Conservation (phyloP, 2,113 vertebrate species). For the Arenaria interpres region DNA sequence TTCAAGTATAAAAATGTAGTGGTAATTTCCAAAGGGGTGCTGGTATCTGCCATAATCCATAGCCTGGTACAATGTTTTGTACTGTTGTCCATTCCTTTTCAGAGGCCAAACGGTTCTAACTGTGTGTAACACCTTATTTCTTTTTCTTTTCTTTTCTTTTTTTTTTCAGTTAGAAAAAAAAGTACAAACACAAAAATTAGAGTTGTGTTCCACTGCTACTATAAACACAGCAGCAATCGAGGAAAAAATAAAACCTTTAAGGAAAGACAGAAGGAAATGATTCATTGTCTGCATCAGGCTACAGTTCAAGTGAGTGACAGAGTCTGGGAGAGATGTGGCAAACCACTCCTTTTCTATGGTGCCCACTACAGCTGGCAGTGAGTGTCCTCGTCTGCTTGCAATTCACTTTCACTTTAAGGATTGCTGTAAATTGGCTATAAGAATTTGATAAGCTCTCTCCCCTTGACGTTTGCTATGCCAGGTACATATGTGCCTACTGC, state of each 20-base stretch:
- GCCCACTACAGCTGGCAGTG: not conserved
- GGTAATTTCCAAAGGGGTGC: not conserved
- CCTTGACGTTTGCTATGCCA: not conserved
- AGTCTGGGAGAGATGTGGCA: not conserved
- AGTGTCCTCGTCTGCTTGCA: not conserved
- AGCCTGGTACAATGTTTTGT: not conserved
- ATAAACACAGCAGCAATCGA: not conserved
- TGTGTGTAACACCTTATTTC: not conserved
- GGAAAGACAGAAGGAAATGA: not conserved
- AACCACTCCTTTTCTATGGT: not conserved
- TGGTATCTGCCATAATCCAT: not conserved
- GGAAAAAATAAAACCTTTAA: not conserved
- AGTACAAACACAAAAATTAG: not conserved
- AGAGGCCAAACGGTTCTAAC: not conserved
- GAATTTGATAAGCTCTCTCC: not conserved
- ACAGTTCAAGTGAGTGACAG: not conserved
- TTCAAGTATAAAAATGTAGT: not conserved
- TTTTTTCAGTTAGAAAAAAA: slow-evolving; percentile 14
- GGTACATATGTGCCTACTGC: not conserved
- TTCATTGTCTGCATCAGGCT: not conserved
- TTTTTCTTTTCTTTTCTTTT: not conserved
- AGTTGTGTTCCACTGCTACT: not conserved
- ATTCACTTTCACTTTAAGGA: not conserved
- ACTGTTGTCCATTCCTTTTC: not conserved
- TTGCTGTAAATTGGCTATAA: not conserved